Conservation (phyloP, 2,113 vertebrate species). For the Caracal caracal region DNA sequence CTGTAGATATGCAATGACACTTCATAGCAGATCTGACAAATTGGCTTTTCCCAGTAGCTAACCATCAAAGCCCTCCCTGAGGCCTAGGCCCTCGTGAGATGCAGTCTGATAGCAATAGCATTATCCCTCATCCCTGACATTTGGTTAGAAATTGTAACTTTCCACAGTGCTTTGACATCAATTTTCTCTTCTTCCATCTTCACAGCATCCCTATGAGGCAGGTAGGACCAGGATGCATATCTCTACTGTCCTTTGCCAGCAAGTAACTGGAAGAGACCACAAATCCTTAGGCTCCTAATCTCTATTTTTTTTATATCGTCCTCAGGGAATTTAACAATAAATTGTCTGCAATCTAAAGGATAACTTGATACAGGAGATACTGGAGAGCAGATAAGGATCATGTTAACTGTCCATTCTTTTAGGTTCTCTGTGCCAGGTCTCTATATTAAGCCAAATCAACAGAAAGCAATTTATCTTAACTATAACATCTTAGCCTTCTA, state of each 20-base stretch:
- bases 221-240: not conserved
- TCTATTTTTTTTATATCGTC: not conserved
- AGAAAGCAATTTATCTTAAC: conserved; percentile 37
- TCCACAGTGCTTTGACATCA: conserved; percentile 29
- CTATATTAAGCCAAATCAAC: conserved; percentile 15
- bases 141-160: conserved; percentile 60
- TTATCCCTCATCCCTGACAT: conserved; percentile 46
- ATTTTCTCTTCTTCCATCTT: conserved; percentile 41
- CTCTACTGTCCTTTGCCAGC: conserved; percentile 29
- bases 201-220: not conserved
- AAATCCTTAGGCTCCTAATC: not conserved
- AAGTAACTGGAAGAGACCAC: conserved; percentile 33
- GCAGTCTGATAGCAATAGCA: conserved; percentile 34
- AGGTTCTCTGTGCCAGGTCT: not conserved
- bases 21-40: conserved; percentile 56
- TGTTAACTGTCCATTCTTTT: conserved; percentile 27
- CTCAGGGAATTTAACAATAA: conserved; percentile 28
- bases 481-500: conserved; percentile 22
- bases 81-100: conserved; percentile 33
- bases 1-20: conserved; percentile 45
- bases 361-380: conserved; percentile 28
- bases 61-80: conserved; percentile 8
- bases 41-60: conserved; percentile 54
- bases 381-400: not conserved
- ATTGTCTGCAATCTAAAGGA: not conserved